These are phyloP conservation scores for Cranoglanis bouderius DNA, from an alignment of 2,113 vertebrate species.

Conservation along the genomic window DNA sequence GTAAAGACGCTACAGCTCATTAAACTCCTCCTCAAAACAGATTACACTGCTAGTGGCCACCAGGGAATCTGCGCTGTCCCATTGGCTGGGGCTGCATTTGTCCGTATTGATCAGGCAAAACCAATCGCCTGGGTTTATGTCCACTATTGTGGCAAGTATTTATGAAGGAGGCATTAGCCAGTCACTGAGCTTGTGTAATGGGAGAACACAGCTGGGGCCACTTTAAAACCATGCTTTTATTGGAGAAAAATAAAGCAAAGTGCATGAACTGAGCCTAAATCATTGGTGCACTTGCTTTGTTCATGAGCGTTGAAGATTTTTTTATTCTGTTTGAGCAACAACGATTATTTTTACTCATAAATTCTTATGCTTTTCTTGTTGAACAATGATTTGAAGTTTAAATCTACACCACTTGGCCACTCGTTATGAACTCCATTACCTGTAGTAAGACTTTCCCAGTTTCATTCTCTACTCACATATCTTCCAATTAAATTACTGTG, in stretches of 20 bases:
- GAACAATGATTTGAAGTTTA: slow-evolving; percentile 14
- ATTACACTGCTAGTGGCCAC: slow-evolving; percentile 58
- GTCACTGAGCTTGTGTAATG: slow-evolving; percentile 50
- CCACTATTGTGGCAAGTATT: slow-evolving; percentile 64
- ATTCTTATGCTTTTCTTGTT: background rate
- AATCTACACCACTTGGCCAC: slow-evolving; percentile 3
- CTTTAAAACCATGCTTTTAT: slow-evolving; percentile 49
- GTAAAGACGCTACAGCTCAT: slow-evolving; percentile 63
- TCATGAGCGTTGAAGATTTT: background rate
- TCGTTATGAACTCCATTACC: background rate
- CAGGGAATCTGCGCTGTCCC: slow-evolving; percentile 46
- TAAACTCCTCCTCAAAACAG: slow-evolving; percentile 63
- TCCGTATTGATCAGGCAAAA: slow-evolving; percentile 62
- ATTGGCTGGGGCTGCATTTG: slow-evolving; percentile 56
- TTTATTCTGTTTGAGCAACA: background rate
- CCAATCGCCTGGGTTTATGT: slow-evolving; percentile 63
- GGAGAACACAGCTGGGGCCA: slow-evolving; percentile 53
- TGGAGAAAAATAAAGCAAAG: slow-evolving; percentile 38
- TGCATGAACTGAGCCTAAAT: slow-evolving; percentile 35
- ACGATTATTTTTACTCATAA: background rate
- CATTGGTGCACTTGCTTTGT: slow-evolving; percentile 16
- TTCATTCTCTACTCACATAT: background rate
- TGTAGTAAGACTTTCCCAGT: background rate
- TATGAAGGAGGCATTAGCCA: slow-evolving; percentile 58
- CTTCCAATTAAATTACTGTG: slow-evolving; percentile 31